Evolutionary conservation across 1,140 invertebrate genomes (phyloP).

Genomic region (Anastatus disparis): DNA sequence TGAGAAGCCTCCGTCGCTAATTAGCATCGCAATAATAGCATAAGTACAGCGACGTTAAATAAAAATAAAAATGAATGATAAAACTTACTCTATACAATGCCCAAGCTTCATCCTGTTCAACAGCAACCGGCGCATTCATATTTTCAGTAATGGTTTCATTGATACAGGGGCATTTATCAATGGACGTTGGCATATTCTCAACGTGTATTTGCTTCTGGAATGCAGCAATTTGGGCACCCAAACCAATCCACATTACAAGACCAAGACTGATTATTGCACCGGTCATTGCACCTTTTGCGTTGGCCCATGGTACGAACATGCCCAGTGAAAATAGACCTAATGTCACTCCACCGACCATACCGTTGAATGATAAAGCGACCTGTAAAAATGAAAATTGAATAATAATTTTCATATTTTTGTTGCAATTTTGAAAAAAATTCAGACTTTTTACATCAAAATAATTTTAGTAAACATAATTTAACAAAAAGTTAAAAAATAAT

Average conservation of each 20-base stretch:
- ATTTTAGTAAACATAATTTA: not conserved
- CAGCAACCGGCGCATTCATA: not conserved
- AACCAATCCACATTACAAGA: conserved; percentile 78
- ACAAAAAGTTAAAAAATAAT: not conserved
- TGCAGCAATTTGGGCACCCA: conserved; percentile 76
- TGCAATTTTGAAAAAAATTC: not conserved
- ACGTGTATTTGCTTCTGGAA: conserved; percentile 64
- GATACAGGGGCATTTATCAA: conserved; percentile 63
- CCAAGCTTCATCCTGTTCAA: conserved; percentile 38
- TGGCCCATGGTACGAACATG: conserved; percentile 89
- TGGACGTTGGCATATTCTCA: conserved; percentile 62
- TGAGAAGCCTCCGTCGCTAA: no score
- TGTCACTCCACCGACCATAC: conserved; percentile 87
- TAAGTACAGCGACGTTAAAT: no score
- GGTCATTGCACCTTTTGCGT: conserved; percentile 78
- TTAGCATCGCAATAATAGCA: no score
- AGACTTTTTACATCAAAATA: not conserved
- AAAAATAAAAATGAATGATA: no score
- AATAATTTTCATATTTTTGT: conserved; percentile 7
- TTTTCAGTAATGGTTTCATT: conserved; percentile 41
- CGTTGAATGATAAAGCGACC: conserved; percentile 87
- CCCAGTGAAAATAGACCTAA: conserved; percentile 87
- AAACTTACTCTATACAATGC: conserved; percentile 53
- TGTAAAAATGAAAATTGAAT: conserved; percentile 50
- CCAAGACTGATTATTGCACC: conserved; percentile 73